Percentiles rank a stretch among this genome's conserved stretches.
These are phyloP conservation scores for Triplophysa bombifrons DNA, from an alignment of 2,797 vertebrate species.

Conservation along the genomic window DNA sequence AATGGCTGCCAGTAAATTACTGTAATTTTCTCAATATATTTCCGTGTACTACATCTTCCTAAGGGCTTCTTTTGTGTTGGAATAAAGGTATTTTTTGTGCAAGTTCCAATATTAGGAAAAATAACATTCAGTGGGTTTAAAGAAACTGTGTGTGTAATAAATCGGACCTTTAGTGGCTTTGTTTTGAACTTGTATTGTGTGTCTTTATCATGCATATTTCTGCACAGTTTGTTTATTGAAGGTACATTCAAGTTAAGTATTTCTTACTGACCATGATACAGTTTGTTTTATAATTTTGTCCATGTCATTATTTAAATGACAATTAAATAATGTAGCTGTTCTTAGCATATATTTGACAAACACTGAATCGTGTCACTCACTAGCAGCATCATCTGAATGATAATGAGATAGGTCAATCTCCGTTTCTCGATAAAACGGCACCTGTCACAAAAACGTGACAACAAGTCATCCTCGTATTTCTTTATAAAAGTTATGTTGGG, in stretches of 20 bases:
- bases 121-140: not conserved
- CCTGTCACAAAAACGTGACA: not conserved
- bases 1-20: too few relatives aligned
- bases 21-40: too few relatives aligned
- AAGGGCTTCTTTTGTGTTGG: not conserved
- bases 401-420: not conserved
- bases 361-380: not conserved
- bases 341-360: not conserved
- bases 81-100: conserved; percentile 3
- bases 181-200: not conserved
- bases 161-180: not conserved
- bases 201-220: not conserved
- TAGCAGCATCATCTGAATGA: not conserved
- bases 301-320: not conserved
- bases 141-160: not conserved
- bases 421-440: not conserved
- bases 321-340: not conserved
- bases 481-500: not conserved
- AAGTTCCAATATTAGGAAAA: not conserved
- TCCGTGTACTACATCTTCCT: conserved; percentile 10
- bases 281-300: not conserved
- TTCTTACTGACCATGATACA: not conserved
- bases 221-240: not conserved
- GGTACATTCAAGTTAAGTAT: not conserved
- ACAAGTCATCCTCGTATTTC: not conserved